phyloP scores from a whole-genome alignment of 2,113 vertebrate species.

The Pachyramphus minor region DNA sequence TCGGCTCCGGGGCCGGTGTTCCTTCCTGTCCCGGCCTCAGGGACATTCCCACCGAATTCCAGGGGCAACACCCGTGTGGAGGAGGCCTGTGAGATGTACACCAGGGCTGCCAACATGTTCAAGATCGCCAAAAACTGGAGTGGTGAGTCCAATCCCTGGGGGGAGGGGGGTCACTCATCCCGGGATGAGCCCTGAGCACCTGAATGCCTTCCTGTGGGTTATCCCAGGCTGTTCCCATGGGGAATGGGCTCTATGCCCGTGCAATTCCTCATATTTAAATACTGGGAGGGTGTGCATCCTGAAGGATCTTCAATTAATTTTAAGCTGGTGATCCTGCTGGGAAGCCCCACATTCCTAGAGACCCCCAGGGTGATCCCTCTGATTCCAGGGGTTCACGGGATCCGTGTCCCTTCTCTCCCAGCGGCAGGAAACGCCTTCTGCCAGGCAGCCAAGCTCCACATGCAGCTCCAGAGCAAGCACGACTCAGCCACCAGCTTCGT shows the following conservation, averaged over 20 bases:
- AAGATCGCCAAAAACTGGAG: conserved; percentile 99
- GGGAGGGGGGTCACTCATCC: background rate
- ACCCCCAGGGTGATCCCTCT: rapidly evolving
- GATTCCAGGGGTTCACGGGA: rapidly evolving
- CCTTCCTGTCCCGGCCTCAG: rapidly evolving
- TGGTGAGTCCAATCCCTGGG: conserved; percentile 73
- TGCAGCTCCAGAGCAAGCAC: conserved; percentile 98
- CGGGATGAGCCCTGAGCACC: rapidly evolving
- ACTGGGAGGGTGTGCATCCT: background rate
- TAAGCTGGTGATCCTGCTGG: background rate
- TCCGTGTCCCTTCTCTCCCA: conserved; percentile 39
- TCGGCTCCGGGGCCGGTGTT: rapidly evolving
- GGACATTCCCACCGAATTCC: background rate
- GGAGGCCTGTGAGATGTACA: conserved; percentile 98
- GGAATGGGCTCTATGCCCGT: background rate
- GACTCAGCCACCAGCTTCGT: conserved; percentile 95
- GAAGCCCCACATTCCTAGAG: background rate
- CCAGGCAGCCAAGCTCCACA: conserved; percentile 92
- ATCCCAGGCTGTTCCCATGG: background rate
- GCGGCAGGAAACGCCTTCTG: conserved; percentile 93
- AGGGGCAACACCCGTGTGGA: conserved; percentile 94
- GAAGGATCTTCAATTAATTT: background rate
- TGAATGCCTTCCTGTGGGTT: rapidly evolving
- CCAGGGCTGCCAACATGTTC: conserved; percentile 98
- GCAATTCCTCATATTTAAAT: background rate